A percentile compares a stretch with the other conserved stretches of the same genome.
phyloP scores from a whole-genome alignment of 1,140 invertebrate genomes.

The Agraylea sexmaculata region DNA sequence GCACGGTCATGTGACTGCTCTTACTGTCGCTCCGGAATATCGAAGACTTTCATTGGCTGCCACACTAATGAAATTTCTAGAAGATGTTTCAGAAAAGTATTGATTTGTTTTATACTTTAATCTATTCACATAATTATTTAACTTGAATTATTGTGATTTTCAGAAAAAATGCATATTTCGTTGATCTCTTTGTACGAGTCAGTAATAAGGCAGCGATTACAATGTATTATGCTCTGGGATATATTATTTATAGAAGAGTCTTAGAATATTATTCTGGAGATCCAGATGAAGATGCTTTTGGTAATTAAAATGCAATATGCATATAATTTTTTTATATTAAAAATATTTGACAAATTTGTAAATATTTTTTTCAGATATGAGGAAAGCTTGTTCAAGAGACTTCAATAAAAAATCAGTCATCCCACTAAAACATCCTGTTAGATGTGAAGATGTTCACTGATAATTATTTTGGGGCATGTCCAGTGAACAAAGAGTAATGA shows the following conservation, averaged over 20 bases:
- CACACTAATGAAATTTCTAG: slow-evolving; percentile 89
- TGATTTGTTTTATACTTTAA: neutral
- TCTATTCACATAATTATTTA: slow-evolving; percentile 4
- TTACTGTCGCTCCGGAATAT: slow-evolving; percentile 93
- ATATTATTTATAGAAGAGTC: slow-evolving; percentile 91
- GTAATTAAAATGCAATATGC: slow-evolving; percentile 42
- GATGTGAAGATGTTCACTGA: slow-evolving; percentile 91
- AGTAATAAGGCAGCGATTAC: slow-evolving; percentile 95
- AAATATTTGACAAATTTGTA: slow-evolving; percentile 7
- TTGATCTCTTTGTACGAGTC: slow-evolving; percentile 97
- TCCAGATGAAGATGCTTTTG: slow-evolving; percentile 97
- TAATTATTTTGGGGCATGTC: too few relatives aligned
- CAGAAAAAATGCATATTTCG: slow-evolving; percentile 93
- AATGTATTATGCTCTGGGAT: slow-evolving; percentile 96
- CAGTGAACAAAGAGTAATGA: too few relatives aligned
- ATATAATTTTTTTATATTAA: neutral
- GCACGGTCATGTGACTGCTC: slow-evolving; percentile 98
- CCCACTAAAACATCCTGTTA: slow-evolving; percentile 84
- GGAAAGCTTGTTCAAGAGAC: slow-evolving; percentile 92
- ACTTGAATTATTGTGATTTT: slow-evolving; percentile 26
- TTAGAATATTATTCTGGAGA: slow-evolving; percentile 96
- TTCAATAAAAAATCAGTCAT: slow-evolving; percentile 87
- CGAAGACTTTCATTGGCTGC: slow-evolving; percentile 83
- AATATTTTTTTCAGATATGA: slow-evolving; percentile 75
- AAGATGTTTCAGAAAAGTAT: slow-evolving; percentile 93